A percentile compares a stretch with the other conserved stretches of the same genome.
These are phyloP conservation scores for Drosophila vallismaia DNA, from an alignment of 2,888 invertebrate genomes.

Conservation along the genomic window DNA sequence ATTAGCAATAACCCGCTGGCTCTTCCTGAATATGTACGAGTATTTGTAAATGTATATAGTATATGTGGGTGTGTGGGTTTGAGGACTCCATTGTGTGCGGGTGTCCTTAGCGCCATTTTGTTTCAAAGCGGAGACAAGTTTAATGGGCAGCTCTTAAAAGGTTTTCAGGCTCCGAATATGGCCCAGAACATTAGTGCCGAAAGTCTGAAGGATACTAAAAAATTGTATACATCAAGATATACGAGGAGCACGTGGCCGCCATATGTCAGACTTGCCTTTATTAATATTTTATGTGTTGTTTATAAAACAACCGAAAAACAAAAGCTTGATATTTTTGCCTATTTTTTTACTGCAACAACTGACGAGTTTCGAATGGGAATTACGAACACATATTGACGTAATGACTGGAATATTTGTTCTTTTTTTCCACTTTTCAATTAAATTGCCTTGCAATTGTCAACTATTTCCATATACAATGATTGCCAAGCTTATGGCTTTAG, in stretches of 20 bases:
- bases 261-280: slow-evolving; percentile 55
- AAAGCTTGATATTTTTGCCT: slow-evolving; percentile 10
- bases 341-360: slow-evolving; percentile 19
- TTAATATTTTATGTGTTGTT: slow-evolving; percentile 53
- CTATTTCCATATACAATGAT: slow-evolving; percentile 28
- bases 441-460: slow-evolving; percentile 39
- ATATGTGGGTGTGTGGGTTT: slow-evolving; percentile 8
- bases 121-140: slow-evolving; percentile 60
- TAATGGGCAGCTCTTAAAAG: slow-evolving; percentile 58
- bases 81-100: slow-evolving; percentile 14
- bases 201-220: slow-evolving; percentile 50
- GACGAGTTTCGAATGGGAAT: slow-evolving; percentile 46
- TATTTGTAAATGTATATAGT: background rate
- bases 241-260: slow-evolving; percentile 56
- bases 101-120: slow-evolving; percentile 47
- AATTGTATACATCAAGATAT: slow-evolving; percentile 53
- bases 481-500: slow-evolving; percentile 27
- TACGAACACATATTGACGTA: slow-evolving; percentile 39
- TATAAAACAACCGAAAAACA: slow-evolving; percentile 25
- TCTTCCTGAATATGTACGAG: slow-evolving; percentile 15
- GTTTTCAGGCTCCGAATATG: slow-evolving; percentile 43
- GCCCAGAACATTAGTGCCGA: slow-evolving; percentile 53
- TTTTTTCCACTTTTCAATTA: slow-evolving; percentile 19
- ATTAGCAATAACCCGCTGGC: slow-evolving; percentile 67
- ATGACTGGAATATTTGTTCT: slow-evolving; percentile 18